These are phyloP conservation scores for Goniozus legneri DNA, from an alignment of 1,140 invertebrate genomes.

Conservation along the genomic window DNA sequence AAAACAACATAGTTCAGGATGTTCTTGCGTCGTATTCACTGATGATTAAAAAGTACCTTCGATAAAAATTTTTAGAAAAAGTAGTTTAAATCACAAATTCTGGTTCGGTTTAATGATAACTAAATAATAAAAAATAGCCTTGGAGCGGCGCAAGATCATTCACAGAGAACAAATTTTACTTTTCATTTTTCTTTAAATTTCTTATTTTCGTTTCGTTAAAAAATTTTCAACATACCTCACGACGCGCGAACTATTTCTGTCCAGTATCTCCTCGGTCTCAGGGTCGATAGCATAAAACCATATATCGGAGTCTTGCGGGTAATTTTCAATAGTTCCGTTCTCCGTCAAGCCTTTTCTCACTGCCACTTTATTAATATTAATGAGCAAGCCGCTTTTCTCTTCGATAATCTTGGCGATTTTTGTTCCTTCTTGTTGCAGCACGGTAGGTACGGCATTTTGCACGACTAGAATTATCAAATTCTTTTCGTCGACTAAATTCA, in stretches of 20 bases:
- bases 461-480: conserved; percentile 78
- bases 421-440: conserved; percentile 63
- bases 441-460: conserved; percentile 68
- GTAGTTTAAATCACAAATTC: too few relatives aligned
- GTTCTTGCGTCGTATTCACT: not conserved
- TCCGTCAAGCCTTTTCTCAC: conserved; percentile 64
- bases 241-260: conserved; percentile 67
- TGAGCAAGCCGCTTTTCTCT: conserved; percentile 68
- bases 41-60: too few relatives aligned
- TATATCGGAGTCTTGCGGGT: conserved; percentile 74
- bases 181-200: not conserved
- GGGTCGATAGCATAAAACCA: conserved; percentile 87
- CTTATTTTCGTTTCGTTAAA: conserved; percentile 1
- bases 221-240: conserved; percentile 56
- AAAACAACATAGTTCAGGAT: not conserved
- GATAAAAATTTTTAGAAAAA: too few relatives aligned
- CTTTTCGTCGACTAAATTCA: conserved; percentile 66
- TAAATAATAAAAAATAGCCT: too few relatives aligned
- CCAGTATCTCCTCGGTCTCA: conserved; percentile 68
- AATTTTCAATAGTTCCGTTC: conserved; percentile 72
- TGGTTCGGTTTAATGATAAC: too few relatives aligned
- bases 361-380: conserved; percentile 75
- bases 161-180: too few relatives aligned
- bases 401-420: conserved; percentile 69
- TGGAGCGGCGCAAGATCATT: too few relatives aligned